Base-by-base conservation (phyloP, 2,113 vertebrate genomes). In the Amphiprion percula region DNA sequence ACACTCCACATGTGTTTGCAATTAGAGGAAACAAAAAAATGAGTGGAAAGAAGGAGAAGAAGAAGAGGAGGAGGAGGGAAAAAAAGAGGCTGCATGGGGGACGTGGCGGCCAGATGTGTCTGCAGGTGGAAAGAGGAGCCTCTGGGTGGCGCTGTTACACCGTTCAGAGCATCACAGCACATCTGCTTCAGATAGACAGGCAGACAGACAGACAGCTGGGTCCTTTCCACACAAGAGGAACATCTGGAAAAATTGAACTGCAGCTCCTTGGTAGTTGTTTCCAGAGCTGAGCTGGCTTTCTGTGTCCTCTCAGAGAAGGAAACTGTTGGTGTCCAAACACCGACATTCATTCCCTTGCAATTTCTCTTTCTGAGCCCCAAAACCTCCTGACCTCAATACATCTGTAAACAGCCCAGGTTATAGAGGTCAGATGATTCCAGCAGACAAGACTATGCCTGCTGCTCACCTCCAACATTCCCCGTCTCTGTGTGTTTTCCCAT, bases 1-100 rank as follows among this genome's bases (percentile, higher is more conserved):
- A 91, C 89, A 90, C 82, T 80, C 84, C 93, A 84, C 93, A 95
- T 94, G 92, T 95, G 95, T 92, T 95, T 94, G 86, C 76, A 88
- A 94, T 95, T 93, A 94, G 69, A 67, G 60, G 68, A 62, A 67
- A 70, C 37, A 76, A 76, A 71, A 84, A 56, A 70, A 69, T 14
- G 33, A 64, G 39, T 15, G 54, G 69, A 83, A 82, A 84, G 60
- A 90, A 39, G 63, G 39, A 62, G 44, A 11, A 16, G 46, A 39
- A 84, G 60, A 90, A 33, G 63, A 30, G 63, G 44, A 11, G 16
- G 46, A 39, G 54, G 71, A 23, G 14, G n/a, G 23, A 1, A 24
- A 23, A 24, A 0, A 39, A 15, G 47, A 49, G 49, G n/a, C n/a
- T 19, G 24, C 10, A 24, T 16, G n/a, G 79, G 68, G 84, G 74